Percentiles rank a stretch among this genome's conserved stretches.
Evolutionary conservation across 2,888 invertebrate species (phyloP).

Genomic region (Lithophane ornitopus): DNA sequence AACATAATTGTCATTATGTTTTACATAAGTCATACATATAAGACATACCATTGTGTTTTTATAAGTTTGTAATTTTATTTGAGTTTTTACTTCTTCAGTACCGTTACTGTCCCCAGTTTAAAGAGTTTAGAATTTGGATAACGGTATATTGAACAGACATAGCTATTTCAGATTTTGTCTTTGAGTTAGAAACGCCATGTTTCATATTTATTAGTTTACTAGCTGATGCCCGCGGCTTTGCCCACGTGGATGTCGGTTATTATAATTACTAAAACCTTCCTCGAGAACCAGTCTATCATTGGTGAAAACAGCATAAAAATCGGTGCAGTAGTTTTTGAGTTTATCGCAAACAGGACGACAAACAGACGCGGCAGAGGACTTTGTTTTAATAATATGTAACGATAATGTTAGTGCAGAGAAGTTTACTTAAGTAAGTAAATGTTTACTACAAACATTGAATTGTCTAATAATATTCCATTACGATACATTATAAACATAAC

Average conservation of each 20-base stretch:
- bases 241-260: no score
- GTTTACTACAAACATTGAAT: not conserved
- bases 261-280: no score
- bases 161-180: not conserved
- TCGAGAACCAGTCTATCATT: no score
- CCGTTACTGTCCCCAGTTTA: not conserved
- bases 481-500: not conserved
- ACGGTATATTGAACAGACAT: not conserved
- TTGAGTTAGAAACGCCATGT: not conserved
- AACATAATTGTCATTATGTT: not conserved
- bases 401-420: not conserved
- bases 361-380: no score
- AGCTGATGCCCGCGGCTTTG: no score
- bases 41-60: not conserved
- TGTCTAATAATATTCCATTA: not conserved
- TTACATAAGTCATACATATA: not conserved
- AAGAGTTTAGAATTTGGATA: not conserved
- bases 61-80: not conserved
- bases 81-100: not conserved
- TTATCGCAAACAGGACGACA: no score
- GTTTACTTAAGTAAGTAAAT: not conserved
- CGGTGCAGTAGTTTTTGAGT: no score
- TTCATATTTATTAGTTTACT: no score
- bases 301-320: no score
- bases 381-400: no score